These are phyloP conservation scores for Ecdyonurus torrentis DNA, from an alignment of 2,888 invertebrate species.

Conservation along the genomic window DNA sequence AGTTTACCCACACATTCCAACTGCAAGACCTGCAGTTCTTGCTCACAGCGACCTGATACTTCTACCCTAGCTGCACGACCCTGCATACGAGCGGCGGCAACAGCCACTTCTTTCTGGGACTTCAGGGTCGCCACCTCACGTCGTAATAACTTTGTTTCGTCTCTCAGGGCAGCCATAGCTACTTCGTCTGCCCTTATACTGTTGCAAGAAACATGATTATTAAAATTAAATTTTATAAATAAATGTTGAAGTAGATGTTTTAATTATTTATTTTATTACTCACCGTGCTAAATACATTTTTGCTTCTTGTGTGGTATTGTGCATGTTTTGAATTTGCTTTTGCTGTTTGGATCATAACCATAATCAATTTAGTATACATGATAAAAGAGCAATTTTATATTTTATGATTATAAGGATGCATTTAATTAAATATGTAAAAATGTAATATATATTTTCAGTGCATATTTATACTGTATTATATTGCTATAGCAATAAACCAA, in stretches of 20 bases:
- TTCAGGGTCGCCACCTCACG: not conserved
- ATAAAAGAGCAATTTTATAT: too few species aligned
- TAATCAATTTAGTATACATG: too few species aligned
- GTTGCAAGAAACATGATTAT: not conserved
- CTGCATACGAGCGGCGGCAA: not conserved
- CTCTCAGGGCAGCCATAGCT: not conserved
- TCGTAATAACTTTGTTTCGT: not conserved
- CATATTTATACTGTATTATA: too few species aligned
- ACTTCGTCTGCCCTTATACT: not conserved
- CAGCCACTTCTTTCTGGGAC: not conserved
- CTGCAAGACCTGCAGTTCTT: not conserved
- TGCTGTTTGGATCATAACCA: too few species aligned
- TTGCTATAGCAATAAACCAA: too few species aligned
- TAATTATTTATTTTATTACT: not conserved
- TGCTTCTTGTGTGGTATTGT: not conserved
- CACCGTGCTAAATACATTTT: not conserved
- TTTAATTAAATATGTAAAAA: too few species aligned
- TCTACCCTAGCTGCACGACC: not conserved
- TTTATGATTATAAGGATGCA: too few species aligned
- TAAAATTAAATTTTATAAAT: too few species aligned
- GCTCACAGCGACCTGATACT: not conserved
- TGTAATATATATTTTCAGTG: too few species aligned
- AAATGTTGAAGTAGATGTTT: too few species aligned
- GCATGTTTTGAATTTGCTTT: not conserved
- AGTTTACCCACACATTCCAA: not conserved